These are phyloP conservation scores for Athetis lepigone DNA, from an alignment of 2,888 invertebrate species.

Conservation along the genomic window DNA sequence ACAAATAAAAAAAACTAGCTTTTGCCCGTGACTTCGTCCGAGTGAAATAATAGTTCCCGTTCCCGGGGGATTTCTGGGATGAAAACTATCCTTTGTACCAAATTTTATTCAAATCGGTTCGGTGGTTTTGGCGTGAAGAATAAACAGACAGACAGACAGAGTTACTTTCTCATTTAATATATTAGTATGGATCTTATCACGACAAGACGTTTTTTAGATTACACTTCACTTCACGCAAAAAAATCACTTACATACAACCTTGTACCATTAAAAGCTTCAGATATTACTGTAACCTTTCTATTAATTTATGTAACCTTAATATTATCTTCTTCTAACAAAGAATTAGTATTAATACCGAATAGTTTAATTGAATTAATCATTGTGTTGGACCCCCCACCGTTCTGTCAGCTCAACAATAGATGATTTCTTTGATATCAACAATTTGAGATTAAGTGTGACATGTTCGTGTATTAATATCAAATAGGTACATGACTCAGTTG, in stretches of 20 bases:
- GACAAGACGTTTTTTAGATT: background rate
- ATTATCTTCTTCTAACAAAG: background rate
- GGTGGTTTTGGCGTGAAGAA: too few relatives aligned
- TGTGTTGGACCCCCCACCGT: conserved; percentile 9
- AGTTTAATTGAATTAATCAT: conserved; percentile 18
- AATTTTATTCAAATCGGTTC: too few relatives aligned
- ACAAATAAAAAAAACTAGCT: background rate
- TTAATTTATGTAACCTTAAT: background rate
- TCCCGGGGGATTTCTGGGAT: too few relatives aligned
- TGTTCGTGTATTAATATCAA: conserved; percentile 12
- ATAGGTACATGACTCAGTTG: conserved; percentile 24
- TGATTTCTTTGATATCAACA: conserved; percentile 5
- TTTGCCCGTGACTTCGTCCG: too few relatives aligned
- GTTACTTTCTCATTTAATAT: too few relatives aligned
- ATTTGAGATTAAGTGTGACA: conserved; percentile 4
- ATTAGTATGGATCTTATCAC: too few relatives aligned
- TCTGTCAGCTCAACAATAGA: conserved; percentile 25
- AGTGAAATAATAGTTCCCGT: too few relatives aligned
- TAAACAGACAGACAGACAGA: too few relatives aligned
- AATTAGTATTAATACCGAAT: background rate
- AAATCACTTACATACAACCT: conserved; percentile 1
- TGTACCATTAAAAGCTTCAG: background rate
- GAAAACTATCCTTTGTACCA: too few relatives aligned
- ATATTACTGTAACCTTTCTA: background rate
- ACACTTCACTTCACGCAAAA: background rate